Evolutionary conservation across 2,888 invertebrate genomes (phyloP).

Genomic region (Sinelater perroti): DNA sequence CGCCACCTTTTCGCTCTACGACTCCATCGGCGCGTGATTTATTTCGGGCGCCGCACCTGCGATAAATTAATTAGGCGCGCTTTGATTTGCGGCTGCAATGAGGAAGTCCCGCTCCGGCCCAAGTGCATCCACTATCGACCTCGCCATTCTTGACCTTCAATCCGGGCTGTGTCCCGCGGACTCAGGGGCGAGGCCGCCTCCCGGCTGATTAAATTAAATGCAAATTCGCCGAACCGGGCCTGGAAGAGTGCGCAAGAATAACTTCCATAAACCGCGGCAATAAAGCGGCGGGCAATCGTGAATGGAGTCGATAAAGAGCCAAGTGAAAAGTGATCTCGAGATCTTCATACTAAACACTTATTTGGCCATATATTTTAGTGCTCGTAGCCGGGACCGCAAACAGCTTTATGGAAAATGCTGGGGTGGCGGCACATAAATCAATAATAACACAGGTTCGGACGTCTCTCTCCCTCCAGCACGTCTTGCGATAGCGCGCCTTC

Average conservation of each 20-base stretch:
- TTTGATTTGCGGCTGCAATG: constrained; percentile 20
- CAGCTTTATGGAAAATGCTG: constrained; percentile 63
- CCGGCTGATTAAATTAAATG: not conserved
- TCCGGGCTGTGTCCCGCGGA: too few relatives aligned
- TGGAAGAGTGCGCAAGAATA: constrained; percentile 16
- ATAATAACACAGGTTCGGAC: constrained; percentile 63
- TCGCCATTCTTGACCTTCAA: too few relatives aligned
- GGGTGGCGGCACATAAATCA: constrained; percentile 68
- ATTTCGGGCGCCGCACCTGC: constrained; percentile 18
- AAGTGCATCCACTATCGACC: too few relatives aligned
- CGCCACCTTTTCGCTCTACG: constrained; percentile 40
- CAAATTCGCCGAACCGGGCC: too few relatives aligned
- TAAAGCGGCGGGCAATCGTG: constrained; percentile 39
- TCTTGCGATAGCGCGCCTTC: constrained; percentile 26
- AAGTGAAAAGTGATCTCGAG: constrained; percentile 59
- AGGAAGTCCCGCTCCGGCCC: too few relatives aligned
- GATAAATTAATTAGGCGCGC: constrained; percentile 10
- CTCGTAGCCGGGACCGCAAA: constrained; percentile 60
- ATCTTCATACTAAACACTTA: constrained; percentile 62
- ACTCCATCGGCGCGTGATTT: constrained; percentile 29
- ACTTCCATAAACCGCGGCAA: constrained; percentile 29
- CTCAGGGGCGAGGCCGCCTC: too few relatives aligned
- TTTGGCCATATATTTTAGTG: constrained; percentile 61
- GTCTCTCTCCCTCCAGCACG: constrained; percentile 51
- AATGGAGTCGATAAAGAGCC: constrained; percentile 50